Percentiles rank a stretch among this genome's conserved stretches.
Evolutionary conservation across 1,140 invertebrate species (phyloP).

Genomic region (Rhopalosiphum maidis): DNA sequence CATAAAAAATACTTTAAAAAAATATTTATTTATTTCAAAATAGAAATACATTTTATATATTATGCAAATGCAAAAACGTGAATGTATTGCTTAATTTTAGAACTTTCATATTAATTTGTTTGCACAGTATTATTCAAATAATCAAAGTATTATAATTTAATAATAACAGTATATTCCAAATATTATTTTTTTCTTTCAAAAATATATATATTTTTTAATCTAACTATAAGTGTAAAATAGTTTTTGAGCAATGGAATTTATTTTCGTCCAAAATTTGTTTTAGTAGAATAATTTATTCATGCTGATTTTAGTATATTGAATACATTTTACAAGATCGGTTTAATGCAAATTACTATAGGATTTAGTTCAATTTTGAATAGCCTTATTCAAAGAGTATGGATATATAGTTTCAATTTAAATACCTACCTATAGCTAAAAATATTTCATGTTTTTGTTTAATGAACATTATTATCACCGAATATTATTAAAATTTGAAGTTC

Average conservation of each 20-base stretch:
- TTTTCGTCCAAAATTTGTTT: not conserved
- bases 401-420: not conserved
- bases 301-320: not conserved
- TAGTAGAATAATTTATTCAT: not conserved
- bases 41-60: too few relatives aligned
- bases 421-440: not conserved
- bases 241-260: not conserved
- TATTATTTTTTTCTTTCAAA: not conserved
- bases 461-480: not conserved
- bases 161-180: not conserved
- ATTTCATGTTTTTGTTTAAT: not conserved
- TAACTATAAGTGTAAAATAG: not conserved
- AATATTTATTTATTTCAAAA: too few relatives aligned
- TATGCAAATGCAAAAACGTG: too few relatives aligned
- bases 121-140: too few relatives aligned
- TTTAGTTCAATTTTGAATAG: not conserved
- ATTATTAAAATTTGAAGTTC: not conserved
- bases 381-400: not conserved
- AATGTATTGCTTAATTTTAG: too few relatives aligned
- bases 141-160: too few relatives aligned
- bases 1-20: too few relatives aligned
- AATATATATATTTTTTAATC: not conserved
- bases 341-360: not conserved
- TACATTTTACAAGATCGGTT: not conserved
- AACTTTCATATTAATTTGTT: too few relatives aligned